These are phyloP conservation scores for Acheta domesticus DNA, from an alignment of 2,888 invertebrate species.

Conservation along the genomic window DNA sequence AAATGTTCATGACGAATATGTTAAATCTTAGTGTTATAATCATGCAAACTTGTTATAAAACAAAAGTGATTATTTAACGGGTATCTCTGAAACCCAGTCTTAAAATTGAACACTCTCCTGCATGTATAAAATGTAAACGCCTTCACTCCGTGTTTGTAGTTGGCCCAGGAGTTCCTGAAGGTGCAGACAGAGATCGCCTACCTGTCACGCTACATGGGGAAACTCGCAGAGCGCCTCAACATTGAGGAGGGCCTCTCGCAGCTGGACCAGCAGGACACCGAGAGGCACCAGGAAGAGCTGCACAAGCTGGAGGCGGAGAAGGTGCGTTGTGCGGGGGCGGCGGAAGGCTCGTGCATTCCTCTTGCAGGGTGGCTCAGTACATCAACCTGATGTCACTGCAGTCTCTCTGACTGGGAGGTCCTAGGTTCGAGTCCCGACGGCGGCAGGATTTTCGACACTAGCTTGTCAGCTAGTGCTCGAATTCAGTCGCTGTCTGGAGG, in stretches of 20 bases:
- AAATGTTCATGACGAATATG: no score
- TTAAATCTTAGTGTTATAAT: no score
- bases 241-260: conserved; percentile 46
- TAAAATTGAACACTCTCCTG: no score
- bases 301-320: conserved; percentile 67
- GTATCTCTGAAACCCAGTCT: no score
- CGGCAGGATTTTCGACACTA: no score
- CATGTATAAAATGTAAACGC: no score
- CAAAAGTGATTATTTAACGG: no score
- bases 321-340: conserved; percentile 47
- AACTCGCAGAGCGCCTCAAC: conserved; percentile 65
- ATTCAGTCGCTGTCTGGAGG: no score
- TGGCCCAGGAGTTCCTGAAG: conserved; percentile 84
- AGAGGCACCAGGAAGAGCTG: conserved; percentile 59
- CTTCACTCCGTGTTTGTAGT: conserved; percentile 44
- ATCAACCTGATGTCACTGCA: not conserved
- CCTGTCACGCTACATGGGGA: conserved; percentile 72
- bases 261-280: conserved; percentile 45
- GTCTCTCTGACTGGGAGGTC: not conserved
- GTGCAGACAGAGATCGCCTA: conserved; percentile 84
- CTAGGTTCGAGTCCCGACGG: no score
- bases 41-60: no score
- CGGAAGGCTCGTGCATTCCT: not conserved
- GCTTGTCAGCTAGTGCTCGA: no score
- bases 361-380: no score